Conservation (phyloP, 2,888 invertebrate species). For the Vannuccia rotundouncinata region DNA sequence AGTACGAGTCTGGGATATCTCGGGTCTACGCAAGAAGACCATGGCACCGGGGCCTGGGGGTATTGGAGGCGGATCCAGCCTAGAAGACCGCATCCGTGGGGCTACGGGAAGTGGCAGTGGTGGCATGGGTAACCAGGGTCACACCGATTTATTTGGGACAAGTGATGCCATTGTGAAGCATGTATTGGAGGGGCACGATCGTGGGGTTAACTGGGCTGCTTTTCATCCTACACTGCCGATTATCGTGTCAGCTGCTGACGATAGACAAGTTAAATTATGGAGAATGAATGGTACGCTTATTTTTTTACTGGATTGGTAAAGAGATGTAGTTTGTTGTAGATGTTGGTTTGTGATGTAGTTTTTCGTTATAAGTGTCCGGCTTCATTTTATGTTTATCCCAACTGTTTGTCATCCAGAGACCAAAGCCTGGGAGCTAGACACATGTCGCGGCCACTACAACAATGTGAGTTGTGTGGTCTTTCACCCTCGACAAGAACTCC, state of each 20-base stretch:
- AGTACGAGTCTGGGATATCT: slow-evolving; percentile 97
- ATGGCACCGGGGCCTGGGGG: slow-evolving; percentile 91
- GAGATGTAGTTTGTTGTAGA: no score
- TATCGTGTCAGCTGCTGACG: slow-evolving; percentile 96
- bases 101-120: background rate
- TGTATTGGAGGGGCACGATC: slow-evolving; percentile 61
- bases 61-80: slow-evolving; percentile 61
- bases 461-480: slow-evolving; percentile 95
- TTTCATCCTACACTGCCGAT: slow-evolving; percentile 90
- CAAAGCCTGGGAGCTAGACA: slow-evolving; percentile 95
- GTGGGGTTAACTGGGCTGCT: slow-evolving; percentile 96
- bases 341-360: no score
- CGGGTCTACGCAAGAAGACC: slow-evolving; percentile 86
- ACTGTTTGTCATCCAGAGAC: slow-evolving; percentile 55
- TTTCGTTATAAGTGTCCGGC: no score
- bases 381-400: no score
- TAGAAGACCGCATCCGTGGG: slow-evolving; percentile 61
- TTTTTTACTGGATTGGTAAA: no score
- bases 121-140: slow-evolving; percentile 51
- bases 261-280: slow-evolving; percentile 62
- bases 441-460: slow-evolving; percentile 98
- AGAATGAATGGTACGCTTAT: slow-evolving; percentile 29
- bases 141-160: slow-evolving; percentile 76
- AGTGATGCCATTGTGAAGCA: slow-evolving; percentile 65
- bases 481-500: slow-evolving; percentile 90